phyloP scores from a whole-genome alignment of 1,140 invertebrate genomes.

The Cherax quadricarinatus region DNA sequence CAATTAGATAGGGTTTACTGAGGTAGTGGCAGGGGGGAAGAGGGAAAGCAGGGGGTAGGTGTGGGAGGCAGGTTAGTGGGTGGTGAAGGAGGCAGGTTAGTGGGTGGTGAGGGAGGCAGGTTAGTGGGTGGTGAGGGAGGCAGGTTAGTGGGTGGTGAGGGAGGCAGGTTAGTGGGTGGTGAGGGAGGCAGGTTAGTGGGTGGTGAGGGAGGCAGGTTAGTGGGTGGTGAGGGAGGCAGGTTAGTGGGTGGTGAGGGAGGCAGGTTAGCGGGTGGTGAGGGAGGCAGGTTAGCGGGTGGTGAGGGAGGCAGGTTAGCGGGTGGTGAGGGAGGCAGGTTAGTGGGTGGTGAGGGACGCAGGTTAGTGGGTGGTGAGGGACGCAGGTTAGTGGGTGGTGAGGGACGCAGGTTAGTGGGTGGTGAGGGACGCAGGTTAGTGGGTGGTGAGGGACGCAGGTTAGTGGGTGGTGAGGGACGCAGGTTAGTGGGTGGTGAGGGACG shows the following conservation, averaged over 20 bases:
- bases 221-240: background rate
- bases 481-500: background rate
- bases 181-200: background rate
- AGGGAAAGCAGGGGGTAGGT: background rate
- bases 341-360: background rate
- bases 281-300: too few relatives aligned
- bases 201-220: too few relatives aligned
- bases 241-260: background rate
- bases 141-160: background rate
- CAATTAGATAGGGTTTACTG: constrained; percentile 63
- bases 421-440: background rate
- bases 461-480: background rate
- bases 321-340: background rate
- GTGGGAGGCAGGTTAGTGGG: background rate
- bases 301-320: too few relatives aligned
- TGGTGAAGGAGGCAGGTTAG: background rate
- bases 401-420: too few relatives aligned
- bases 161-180: background rate
- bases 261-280: too few relatives aligned
- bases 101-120: background rate
- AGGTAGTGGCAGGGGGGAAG: constrained; percentile 46
- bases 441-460: background rate
- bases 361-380: background rate
- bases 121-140: too few relatives aligned
- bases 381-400: background rate